phyloP scores from a whole-genome alignment of 2,888 invertebrate species.

The Ichneumon xanthorius region DNA sequence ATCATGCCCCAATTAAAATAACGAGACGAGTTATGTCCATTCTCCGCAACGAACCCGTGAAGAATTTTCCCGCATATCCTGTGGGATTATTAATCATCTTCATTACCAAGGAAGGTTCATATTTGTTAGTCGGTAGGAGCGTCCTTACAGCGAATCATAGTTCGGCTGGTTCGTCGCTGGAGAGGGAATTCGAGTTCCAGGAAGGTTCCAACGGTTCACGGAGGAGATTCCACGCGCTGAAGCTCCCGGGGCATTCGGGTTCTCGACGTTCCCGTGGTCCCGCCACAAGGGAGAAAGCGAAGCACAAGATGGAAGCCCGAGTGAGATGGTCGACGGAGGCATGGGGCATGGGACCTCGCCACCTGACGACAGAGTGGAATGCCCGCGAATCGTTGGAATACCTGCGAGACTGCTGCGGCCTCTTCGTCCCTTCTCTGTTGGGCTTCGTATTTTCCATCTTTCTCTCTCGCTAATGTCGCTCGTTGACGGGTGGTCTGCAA shows the following conservation, averaged over 20 bases:
- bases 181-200: slow-evolving; percentile 22
- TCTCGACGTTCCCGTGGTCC: slow-evolving; percentile 40
- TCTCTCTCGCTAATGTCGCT: slow-evolving; percentile 19
- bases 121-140: neutral
- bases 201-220: slow-evolving; percentile 22
- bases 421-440: slow-evolving; percentile 18
- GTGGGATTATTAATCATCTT: slow-evolving; percentile 32
- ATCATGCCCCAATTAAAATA: neutral
- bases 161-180: slow-evolving; percentile 1
- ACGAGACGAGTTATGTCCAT: neutral
- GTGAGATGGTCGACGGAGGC: slow-evolving; percentile 18
- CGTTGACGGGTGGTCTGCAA: slow-evolving; percentile 50
- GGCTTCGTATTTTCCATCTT: slow-evolving; percentile 25
- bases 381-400: slow-evolving; percentile 65
- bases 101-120: slow-evolving; percentile 9
- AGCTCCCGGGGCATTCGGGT: slow-evolving; percentile 32
- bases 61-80: neutral
- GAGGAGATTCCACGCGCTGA: slow-evolving; percentile 44
- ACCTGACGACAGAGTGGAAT: slow-evolving; percentile 57
- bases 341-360: slow-evolving; percentile 47
- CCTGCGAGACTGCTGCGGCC: slow-evolving; percentile 27
- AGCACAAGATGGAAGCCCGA: neutral
- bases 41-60: neutral
- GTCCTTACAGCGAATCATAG: slow-evolving; percentile 5
- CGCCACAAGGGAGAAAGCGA: neutral